phyloP scores from a whole-genome alignment of 2,113 vertebrate genomes.

The Sorex fumeus region DNA sequence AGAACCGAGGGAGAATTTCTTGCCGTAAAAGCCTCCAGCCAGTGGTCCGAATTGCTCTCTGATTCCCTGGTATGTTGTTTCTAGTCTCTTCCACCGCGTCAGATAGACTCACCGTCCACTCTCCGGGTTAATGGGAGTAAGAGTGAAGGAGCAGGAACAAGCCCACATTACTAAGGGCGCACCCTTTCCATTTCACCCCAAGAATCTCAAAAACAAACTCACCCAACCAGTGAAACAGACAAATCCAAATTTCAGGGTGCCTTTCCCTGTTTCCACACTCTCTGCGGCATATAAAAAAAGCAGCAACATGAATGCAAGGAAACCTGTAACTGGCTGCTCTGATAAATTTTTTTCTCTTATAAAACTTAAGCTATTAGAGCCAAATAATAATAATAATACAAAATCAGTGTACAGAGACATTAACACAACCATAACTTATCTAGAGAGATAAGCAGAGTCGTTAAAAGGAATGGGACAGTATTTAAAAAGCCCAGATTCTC shows the following conservation, averaged over 20 bases:
- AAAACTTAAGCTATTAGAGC: background rate
- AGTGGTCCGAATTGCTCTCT: background rate
- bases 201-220: background rate
- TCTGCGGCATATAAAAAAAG: background rate
- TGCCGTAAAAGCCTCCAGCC: background rate
- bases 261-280: background rate
- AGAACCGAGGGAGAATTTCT: slow-evolving; percentile 14
- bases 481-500: background rate
- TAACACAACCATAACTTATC: background rate
- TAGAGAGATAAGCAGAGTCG: background rate
- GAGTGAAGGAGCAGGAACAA: background rate
- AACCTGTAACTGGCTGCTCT: background rate
- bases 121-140: background rate
- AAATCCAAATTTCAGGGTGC: background rate
- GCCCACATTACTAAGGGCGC: background rate
- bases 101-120: background rate
- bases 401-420: background rate
- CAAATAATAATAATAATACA: background rate
- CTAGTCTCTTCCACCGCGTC: background rate
- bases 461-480: background rate
- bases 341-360: slow-evolving; percentile 17
- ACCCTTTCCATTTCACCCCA: background rate
- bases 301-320: background rate
- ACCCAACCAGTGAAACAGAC: slow-evolving; percentile 2
- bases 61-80: background rate